Base-by-base conservation (phyloP, 1,140 invertebrate species). In the Drosophila subobscura region DNA sequence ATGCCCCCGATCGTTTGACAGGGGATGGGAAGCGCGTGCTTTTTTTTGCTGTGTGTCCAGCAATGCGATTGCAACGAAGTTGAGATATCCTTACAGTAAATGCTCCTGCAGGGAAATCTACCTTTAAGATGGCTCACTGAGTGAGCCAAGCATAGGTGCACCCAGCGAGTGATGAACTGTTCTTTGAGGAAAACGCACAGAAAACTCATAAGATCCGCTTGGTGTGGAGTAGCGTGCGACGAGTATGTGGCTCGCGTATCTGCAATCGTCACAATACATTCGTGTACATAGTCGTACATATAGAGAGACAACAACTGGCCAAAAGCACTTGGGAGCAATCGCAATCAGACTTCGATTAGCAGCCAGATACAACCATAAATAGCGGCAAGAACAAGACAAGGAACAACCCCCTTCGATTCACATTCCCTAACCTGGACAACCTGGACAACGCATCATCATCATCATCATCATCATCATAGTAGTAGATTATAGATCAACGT, bases 341-440 rank as follows among this genome's bases (percentile, higher is more conserved):
- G 77, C 49, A 85, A 86, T 86, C 81, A 77, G 81, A 68, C 55
- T 72, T 42, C 81, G 81, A 85, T 85, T 85, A 85, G 72, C 16
- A 45, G 54, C 54, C 56, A 60, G 60, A 84, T 79, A 83, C 76
- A 84, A 64, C 64, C 73, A 77, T 86, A 86, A 77, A 88, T 57
- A 85, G 74, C 72, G 59, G 73, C 70, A 65, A 72, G 52, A 73
- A 74, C 58, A 55, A 44, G 44, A 47, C 16, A 20, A 63, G 12
- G 23, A 37, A 58, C 12, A 14, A 5, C 57, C 12, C 27, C 10
- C 8, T 37, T 7, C 45, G 58, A 64, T 63, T 60, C 5, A 8
- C 16, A 59, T 20, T 44, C 27, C 20, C 16, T 8, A 7, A 6
- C 14, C 27, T 25, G 33, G 33, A 20, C 22, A 44, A 45, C 58